Conservation (phyloP, 1,140 invertebrate genomes). For the Sinella curviseta region DNA sequence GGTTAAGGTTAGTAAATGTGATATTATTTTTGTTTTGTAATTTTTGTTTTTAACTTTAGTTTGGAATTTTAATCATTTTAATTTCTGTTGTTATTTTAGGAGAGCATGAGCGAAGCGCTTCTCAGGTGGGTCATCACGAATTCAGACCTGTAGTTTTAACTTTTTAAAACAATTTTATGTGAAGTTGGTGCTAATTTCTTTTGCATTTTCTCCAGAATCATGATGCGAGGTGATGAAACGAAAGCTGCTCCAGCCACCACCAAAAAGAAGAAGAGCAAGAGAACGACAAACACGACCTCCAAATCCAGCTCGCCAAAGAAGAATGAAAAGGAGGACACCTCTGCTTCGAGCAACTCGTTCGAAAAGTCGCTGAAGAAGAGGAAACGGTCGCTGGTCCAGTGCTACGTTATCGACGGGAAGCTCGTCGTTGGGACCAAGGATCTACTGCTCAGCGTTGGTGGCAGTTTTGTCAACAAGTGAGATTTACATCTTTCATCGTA, state of each 20-base stretch:
- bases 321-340: not conserved
- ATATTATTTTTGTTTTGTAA: too few relatives aligned
- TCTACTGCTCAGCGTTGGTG: not conserved
- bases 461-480: not conserved
- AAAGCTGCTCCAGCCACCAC: too few relatives aligned
- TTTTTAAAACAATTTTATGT: too few relatives aligned
- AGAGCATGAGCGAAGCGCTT: not conserved
- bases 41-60: too few relatives aligned
- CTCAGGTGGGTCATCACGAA: too few relatives aligned
- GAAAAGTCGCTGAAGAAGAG: not conserved
- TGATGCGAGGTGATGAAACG: not conserved
- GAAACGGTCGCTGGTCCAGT: not conserved
- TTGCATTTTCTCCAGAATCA: not conserved
- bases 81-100: too few relatives aligned
- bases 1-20: too few relatives aligned
- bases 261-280: not conserved
- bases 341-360: not conserved
- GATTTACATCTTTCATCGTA: not conserved
- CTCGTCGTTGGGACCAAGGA: not conserved
- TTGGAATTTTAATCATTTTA: too few relatives aligned
- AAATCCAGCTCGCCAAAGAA: not conserved
- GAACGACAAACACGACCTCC: not conserved
- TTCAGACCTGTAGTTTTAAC: too few relatives aligned
- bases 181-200: too few relatives aligned
- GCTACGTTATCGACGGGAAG: slow-evolving; percentile 2